These are phyloP conservation scores for Pomatorhinus ruficollis DNA, from an alignment of 2,113 vertebrate species.

Conservation along the genomic window DNA sequence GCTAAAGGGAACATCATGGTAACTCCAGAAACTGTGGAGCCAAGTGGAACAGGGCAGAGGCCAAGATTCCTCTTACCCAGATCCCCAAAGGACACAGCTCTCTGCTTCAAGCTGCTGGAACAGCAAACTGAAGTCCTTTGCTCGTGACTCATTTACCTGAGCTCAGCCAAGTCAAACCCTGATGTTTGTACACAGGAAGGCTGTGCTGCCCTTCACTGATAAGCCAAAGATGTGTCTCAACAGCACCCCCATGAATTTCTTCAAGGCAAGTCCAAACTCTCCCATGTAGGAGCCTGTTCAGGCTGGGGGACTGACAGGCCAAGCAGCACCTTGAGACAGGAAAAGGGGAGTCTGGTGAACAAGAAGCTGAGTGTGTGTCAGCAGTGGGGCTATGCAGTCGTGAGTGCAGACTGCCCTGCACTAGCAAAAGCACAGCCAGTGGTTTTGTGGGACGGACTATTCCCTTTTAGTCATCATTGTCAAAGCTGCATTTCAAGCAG, in stretches of 20 bases:
- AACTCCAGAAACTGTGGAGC: not conserved
- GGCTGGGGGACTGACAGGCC: not conserved
- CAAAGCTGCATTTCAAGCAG: not conserved
- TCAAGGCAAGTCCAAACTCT: not conserved
- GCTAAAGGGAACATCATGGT: not conserved
- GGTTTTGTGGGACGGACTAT: not conserved
- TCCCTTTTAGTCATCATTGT: not conserved
- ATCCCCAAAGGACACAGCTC: not conserved
- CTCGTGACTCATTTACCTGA: not conserved
- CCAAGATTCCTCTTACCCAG: not conserved
- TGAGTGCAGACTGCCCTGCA: not conserved
- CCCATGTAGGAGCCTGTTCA: rapidly evolving
- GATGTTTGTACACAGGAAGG: not conserved
- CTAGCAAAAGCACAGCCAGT: not conserved
- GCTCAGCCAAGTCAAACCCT: not conserved
- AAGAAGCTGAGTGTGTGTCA: not conserved
- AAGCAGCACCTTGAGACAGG: not conserved
- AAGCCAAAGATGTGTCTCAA: not conserved
- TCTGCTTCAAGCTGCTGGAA: not conserved
- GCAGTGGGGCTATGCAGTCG: not conserved
- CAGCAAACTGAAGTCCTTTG: not conserved
- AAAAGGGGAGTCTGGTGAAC: not conserved
- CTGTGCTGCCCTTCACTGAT: not conserved
- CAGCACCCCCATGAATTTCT: not conserved
- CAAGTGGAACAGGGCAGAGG: not conserved